These are phyloP conservation scores for Onychomys leucogaster DNA, from an alignment of 2,797 vertebrate genomes.

Conservation along the genomic window DNA sequence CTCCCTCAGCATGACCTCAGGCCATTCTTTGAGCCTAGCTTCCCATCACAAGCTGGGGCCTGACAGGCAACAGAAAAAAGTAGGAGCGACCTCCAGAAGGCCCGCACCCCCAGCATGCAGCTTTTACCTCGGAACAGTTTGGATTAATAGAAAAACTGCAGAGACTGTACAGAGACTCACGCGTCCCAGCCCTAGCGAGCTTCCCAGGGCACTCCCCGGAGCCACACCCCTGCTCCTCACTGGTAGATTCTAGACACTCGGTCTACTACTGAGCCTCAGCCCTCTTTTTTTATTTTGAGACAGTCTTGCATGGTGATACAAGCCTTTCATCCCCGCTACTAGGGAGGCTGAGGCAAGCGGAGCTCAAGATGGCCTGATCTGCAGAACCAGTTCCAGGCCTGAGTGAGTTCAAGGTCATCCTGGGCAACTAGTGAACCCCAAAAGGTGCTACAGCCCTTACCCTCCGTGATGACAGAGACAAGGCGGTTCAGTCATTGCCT, in stretches of 20 bases:
- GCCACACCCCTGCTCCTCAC: background rate
- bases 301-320: background rate
- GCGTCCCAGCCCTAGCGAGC: background rate
- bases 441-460: background rate
- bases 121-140: background rate
- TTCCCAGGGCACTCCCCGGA: background rate
- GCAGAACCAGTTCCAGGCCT: background rate
- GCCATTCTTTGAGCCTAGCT: background rate
- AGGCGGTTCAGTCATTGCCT: background rate
- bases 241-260: background rate
- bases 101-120: no score
- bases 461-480: background rate
- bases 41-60: background rate
- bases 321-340: no score
- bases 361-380: background rate
- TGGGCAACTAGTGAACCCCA: background rate
- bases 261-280: background rate
- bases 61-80: background rate
- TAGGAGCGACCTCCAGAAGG: background rate
- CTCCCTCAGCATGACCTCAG: background rate
- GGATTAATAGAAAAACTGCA: background rate
- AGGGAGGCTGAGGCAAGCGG: background rate
- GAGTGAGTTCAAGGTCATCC: background rate
- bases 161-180: background rate
- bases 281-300: background rate